Evolutionary conservation across 2,113 vertebrate species (phyloP).

Genomic region (Psammodynastes pulverulentus): DNA sequence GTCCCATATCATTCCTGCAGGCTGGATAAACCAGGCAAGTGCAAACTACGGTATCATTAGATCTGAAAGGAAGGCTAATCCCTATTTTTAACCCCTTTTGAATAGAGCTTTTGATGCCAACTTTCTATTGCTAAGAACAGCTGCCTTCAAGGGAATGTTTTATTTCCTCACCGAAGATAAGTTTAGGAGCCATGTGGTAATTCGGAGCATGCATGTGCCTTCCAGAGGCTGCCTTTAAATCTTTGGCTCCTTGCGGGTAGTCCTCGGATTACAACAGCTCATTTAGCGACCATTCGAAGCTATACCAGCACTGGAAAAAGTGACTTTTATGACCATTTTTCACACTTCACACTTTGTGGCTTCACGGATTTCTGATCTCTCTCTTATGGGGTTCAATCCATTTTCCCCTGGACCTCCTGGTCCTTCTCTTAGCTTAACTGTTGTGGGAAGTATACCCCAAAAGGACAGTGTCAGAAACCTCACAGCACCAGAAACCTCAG

Average conservation of each 20-base stretch:
- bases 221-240: background rate
- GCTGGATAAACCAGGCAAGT: background rate
- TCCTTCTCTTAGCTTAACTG: background rate
- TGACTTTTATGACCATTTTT: background rate
- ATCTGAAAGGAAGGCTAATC: background rate
- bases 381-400: too few relatives aligned
- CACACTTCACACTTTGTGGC: background rate
- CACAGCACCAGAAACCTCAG: too few relatives aligned
- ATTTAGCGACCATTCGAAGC: background rate
- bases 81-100: background rate
- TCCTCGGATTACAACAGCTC: background rate
- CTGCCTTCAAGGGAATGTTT: background rate
- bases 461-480: too few relatives aligned
- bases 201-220: background rate
- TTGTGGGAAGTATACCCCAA: too few relatives aligned
- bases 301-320: background rate
- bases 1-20: background rate
- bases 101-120: background rate
- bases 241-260: too few relatives aligned
- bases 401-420: too few relatives aligned
- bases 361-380: too few relatives aligned
- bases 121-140: background rate
- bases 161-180: background rate
- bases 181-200: background rate
- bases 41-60: background rate